Evolutionary conservation across 2,888 invertebrate genomes (phyloP).

Genomic region (Acronicta alni): DNA sequence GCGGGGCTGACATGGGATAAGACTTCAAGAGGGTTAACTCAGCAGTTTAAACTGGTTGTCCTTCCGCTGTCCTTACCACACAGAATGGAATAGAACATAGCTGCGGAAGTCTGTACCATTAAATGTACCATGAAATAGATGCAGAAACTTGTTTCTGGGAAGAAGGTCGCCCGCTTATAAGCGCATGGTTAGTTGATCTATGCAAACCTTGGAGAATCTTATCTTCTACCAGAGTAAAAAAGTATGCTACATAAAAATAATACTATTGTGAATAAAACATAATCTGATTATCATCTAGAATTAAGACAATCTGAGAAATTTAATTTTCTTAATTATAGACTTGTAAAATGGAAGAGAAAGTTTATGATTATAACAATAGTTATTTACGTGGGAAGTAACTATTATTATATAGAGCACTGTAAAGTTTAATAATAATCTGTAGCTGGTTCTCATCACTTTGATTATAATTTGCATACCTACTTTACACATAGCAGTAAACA

Average conservation of each 20-base stretch:
- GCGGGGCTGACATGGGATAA: too few relatives aligned
- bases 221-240: not conserved
- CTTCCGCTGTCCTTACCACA: too few relatives aligned
- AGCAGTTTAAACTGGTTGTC: too few relatives aligned
- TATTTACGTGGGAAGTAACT: slow-evolving; percentile 33
- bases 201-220: slow-evolving; percentile 3
- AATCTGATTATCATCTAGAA: slow-evolving; percentile 23
- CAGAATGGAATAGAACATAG: not conserved
- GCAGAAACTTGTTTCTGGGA: not conserved
- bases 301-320: slow-evolving; percentile 17
- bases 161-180: slow-evolving; percentile 1
- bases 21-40: too few relatives aligned
- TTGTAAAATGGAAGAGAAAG: slow-evolving; percentile 30
- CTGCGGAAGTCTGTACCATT: slow-evolving; percentile 9
- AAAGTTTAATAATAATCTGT: slow-evolving; percentile 1
- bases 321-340: slow-evolving; percentile 15
- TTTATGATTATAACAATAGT: slow-evolving; percentile 6
- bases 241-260: slow-evolving; percentile 9
- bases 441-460: slow-evolving; percentile 2
- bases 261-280: slow-evolving; percentile 13
- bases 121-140: not conserved
- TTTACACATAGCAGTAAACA: too few relatives aligned
- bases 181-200: slow-evolving; percentile 4
- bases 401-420: slow-evolving; percentile 11
- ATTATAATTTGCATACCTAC: not conserved